Conservation (phyloP, 2,113 vertebrate genomes). For the Salvelinus namaycush region DNA sequence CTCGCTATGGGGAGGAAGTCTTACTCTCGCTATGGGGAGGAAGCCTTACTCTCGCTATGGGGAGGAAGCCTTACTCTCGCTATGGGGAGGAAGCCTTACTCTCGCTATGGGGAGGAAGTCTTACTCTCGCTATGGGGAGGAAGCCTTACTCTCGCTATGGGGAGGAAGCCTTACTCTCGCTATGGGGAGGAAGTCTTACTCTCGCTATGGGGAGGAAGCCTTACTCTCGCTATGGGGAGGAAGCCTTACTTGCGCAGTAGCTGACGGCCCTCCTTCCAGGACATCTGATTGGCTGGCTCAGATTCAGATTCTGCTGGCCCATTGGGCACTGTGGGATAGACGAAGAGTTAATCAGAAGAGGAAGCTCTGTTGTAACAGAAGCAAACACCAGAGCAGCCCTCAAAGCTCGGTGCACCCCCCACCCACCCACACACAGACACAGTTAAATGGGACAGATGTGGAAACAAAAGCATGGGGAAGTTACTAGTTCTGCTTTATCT, state of each 20-base stretch:
- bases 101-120: too few relatives aligned
- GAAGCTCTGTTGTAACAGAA: constrained; percentile 26
- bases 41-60: constrained; percentile 70
- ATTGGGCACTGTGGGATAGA: constrained; percentile 77
- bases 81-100: constrained; percentile 69
- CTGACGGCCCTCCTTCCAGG: constrained; percentile 90
- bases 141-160: constrained; percentile 69
- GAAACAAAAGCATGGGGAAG: too few relatives aligned
- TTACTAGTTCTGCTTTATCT: too few relatives aligned
- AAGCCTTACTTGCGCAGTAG: constrained; percentile 85
- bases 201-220: too few relatives aligned
- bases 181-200: constrained; percentile 66
- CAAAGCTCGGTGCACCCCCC: neutral
- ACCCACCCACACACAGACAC: too few relatives aligned
- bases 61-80: too few relatives aligned
- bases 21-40: neutral
- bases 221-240: neutral
- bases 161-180: too few relatives aligned
- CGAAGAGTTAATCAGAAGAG: neutral
- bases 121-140: neutral
- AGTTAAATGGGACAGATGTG: too few relatives aligned
- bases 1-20: too few relatives aligned
- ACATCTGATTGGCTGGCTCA: constrained; percentile 83
- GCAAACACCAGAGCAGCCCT: neutral
- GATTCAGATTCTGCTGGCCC: constrained; percentile 80